Conservation (phyloP, 2,113 vertebrate species). For the Accipiter virgatus region DNA sequence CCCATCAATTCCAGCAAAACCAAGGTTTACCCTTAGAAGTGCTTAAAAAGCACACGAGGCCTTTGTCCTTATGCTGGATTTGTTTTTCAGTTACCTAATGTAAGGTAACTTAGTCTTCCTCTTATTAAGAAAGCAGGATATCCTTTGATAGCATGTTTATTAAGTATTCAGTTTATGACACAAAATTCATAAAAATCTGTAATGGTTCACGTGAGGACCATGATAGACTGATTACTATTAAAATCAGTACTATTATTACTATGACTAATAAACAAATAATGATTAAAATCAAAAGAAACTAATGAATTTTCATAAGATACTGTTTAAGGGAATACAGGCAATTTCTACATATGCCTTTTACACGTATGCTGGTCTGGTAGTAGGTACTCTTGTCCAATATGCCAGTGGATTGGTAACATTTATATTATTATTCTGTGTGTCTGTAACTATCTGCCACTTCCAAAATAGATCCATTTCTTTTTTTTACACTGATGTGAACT, state of each 20-base stretch:
- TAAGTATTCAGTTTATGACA: background rate
- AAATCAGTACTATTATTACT: background rate
- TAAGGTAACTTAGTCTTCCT: background rate
- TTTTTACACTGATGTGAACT: background rate
- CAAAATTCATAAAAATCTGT: background rate
- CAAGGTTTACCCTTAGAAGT: background rate
- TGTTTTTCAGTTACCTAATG: background rate
- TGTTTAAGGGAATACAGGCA: background rate
- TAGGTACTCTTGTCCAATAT: background rate
- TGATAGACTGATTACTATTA: background rate
- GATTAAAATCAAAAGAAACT: background rate
- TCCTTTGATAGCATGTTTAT: background rate
- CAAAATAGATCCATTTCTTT: background rate
- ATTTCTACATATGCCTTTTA: background rate
- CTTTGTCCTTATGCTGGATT: background rate
- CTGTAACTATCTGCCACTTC: background rate
- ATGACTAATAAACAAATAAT: background rate
- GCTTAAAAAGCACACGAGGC: background rate
- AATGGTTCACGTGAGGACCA: background rate
- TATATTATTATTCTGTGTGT: background rate
- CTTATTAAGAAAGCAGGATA: background rate
- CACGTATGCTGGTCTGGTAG: fast-evolving
- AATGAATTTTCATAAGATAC: background rate
- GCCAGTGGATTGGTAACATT: background rate
- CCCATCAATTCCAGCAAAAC: background rate